These are phyloP conservation scores for Glaucomys volans DNA, from an alignment of 2,113 vertebrate species.

Conservation along the genomic window DNA sequence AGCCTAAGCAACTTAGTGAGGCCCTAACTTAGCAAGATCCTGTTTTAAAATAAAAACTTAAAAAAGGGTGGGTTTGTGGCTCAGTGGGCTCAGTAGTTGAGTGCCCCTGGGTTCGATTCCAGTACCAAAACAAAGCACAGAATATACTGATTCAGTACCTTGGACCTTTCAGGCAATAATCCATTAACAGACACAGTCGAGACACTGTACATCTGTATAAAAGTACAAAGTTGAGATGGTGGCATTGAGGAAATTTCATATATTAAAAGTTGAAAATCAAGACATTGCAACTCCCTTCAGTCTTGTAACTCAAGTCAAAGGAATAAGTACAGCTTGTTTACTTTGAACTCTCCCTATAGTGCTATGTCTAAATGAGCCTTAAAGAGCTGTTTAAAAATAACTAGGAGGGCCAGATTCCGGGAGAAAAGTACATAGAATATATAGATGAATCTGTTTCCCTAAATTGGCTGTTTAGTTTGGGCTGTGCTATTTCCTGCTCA, in stretches of 20 bases:
- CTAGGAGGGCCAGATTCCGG: slow-evolving; percentile 48
- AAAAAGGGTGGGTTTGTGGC: too few relatives aligned
- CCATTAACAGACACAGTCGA: background rate
- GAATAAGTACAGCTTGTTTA: slow-evolving; percentile 4
- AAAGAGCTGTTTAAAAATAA: slow-evolving; percentile 73
- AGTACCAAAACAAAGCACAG: background rate
- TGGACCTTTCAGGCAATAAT: background rate
- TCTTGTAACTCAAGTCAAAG: slow-evolving; percentile 14
- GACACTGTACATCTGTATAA: background rate
- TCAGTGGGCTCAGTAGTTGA: too few relatives aligned
- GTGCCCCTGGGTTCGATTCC: too few relatives aligned
- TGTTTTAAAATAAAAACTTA: too few relatives aligned
- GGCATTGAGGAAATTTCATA: background rate
- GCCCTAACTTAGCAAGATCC: too few relatives aligned
- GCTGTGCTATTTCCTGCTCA: slow-evolving; percentile 70
- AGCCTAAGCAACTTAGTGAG: too few relatives aligned
- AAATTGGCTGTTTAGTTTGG: slow-evolving; percentile 72
- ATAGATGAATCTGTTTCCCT: slow-evolving; percentile 70
- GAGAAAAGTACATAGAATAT: slow-evolving; percentile 58
- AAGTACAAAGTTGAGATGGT: background rate
- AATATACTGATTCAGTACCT: slow-evolving; percentile 25
- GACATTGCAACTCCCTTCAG: background rate
- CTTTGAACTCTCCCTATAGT: slow-evolving; percentile 28
- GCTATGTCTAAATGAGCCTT: slow-evolving; percentile 66
- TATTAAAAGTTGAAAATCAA: background rate